Conservation (phyloP, 2,113 vertebrate species). For the Lanius ludovicianus region DNA sequence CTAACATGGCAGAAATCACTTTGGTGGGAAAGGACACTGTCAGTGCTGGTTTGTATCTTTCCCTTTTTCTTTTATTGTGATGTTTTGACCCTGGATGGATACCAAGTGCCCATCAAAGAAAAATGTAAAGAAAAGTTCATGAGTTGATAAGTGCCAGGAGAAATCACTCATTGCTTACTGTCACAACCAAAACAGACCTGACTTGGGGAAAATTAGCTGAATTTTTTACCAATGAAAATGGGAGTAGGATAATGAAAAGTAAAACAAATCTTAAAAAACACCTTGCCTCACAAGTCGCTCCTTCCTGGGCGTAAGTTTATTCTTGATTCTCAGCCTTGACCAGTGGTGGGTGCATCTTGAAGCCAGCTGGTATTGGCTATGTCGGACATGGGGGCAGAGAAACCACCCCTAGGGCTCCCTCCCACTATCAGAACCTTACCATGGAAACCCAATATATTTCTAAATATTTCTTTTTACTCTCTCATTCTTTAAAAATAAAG, state of each 20-base stretch:
- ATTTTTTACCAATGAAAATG: background rate
- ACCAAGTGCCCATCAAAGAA: background rate
- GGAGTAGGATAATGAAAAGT: background rate
- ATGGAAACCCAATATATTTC: background rate
- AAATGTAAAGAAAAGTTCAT: background rate
- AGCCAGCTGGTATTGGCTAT: background rate
- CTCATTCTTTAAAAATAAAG: background rate
- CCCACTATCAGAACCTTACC: background rate
- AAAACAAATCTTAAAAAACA: background rate
- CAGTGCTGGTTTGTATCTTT: background rate
- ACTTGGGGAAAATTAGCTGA: background rate
- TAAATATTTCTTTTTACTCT: background rate
- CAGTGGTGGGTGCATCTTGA: background rate
- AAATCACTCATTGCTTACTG: background rate
- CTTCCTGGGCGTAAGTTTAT: background rate
- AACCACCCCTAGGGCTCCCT: background rate
- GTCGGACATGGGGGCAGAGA: background rate
- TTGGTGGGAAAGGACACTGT: background rate
- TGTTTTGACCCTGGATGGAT: background rate
- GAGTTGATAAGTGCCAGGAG: background rate
- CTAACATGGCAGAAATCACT: background rate
- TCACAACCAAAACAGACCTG: background rate
- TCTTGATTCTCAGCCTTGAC: background rate
- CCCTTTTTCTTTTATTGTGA: background rate
- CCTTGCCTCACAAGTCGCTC: accelerated